phyloP scores from a whole-genome alignment of 2,113 vertebrate species.

The Connochaetes taurinus region DNA sequence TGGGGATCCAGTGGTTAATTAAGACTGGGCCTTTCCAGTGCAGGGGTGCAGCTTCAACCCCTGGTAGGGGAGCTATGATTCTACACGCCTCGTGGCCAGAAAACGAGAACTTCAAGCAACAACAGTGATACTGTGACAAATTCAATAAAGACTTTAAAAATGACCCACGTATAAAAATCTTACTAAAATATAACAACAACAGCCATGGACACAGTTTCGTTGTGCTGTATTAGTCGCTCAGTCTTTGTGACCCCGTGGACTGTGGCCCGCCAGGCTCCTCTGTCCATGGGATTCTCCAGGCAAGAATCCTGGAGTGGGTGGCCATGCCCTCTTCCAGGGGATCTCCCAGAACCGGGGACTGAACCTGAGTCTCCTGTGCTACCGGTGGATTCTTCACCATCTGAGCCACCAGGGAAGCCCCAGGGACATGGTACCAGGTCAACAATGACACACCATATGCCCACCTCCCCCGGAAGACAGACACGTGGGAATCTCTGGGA shows the following conservation, averaged over 20 bases:
- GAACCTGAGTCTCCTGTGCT: background rate
- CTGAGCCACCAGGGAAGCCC: background rate
- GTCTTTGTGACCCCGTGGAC: background rate
- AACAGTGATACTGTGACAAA: background rate
- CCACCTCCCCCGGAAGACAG: background rate
- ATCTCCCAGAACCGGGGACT: background rate
- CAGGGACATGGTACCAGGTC: background rate
- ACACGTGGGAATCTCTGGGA: background rate
- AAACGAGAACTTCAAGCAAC: background rate
- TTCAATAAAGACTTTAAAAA: background rate
- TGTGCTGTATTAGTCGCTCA: background rate
- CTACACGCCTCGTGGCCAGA: background rate
- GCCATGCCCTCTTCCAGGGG: background rate
- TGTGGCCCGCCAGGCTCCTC: background rate
- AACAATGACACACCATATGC: background rate
- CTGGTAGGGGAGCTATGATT: background rate
- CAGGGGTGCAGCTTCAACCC: accelerated
- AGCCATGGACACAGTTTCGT: background rate
- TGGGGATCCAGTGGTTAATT: background rate
- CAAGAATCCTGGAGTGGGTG: background rate
- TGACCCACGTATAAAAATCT: background rate
- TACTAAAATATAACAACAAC: background rate
- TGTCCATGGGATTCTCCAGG: background rate
- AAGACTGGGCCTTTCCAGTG: background rate
- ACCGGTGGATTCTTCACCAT: background rate